A percentile compares a stretch with the other conserved stretches of the same genome.
Conservation (phyloP, 2,113 vertebrate species). For the Peromyscus leucopus region DNA sequence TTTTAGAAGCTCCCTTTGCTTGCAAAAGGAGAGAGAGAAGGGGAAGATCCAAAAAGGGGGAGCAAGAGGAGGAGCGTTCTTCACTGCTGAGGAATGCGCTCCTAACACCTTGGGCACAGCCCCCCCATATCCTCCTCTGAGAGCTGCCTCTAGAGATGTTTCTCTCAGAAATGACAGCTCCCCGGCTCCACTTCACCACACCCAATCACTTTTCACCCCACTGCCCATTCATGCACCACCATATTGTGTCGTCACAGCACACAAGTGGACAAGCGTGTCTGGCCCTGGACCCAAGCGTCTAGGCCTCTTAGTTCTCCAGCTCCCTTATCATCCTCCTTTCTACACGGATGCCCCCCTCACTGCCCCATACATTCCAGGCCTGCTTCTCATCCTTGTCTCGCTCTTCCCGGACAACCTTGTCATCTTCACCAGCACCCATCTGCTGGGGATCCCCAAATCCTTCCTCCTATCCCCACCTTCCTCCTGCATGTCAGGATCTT, state of each 20-base stretch:
- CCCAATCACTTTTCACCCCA: neutral
- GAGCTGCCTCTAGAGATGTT: neutral
- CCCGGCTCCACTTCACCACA: neutral
- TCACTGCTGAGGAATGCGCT: neutral
- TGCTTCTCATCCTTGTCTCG: neutral
- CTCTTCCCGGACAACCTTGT: neutral
- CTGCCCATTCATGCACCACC: neutral
- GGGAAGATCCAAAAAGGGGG: neutral
- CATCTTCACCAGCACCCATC: neutral
- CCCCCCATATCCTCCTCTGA: neutral
- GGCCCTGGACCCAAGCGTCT: neutral
- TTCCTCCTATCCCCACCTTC: neutral
- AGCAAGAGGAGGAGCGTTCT: neutral
- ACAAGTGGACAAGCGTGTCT: neutral
- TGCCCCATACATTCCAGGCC: neutral
- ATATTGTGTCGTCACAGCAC: fast-evolving
- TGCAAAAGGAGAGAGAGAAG: neutral
- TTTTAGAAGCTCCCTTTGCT: slow-evolving; percentile 51
- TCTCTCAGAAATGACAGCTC: neutral
- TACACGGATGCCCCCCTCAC: neutral
- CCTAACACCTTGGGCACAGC: neutral
- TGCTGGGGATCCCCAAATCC: neutral
- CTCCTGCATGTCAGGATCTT: neutral
- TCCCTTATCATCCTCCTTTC: neutral
- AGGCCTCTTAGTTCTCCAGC: fast-evolving